Base-by-base conservation (phyloP, 1,140 invertebrate genomes). In the Psix sp. region DNA sequence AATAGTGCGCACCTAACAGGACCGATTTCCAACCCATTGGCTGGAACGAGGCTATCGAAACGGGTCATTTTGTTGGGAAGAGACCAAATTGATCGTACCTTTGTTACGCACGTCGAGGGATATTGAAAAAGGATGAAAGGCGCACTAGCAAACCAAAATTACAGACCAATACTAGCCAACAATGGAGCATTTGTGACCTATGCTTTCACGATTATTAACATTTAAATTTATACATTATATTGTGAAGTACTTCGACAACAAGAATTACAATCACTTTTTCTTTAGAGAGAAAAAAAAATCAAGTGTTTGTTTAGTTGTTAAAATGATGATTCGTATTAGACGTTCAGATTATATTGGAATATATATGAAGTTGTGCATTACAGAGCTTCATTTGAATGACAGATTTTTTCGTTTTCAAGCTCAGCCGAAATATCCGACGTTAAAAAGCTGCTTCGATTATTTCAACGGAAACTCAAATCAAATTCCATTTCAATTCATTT, bases 11-110 rank as follows among this genome's bases (percentile, higher is more conserved):
- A 49, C 35, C 18, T 39, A 56, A 51, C 35, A 40, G 54, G 54
- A 13, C 40, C 62, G 54, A 66, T 67, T 66, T 66, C 54, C 70
- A 40, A 67, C 20, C 57, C 56, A 74, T 67, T 67, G 71, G 35
- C 43, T 43, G 33, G 13, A 62, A 70, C 45, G 59, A 48, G 59
- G 72, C 57, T 68, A 65, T 74, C 46, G 52, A 68, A 68, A 74
- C 57, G 63, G 59, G 65, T 59, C 65, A 74, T 74, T 68, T 74
- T 65, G 51, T 59, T 57, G 45, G 57, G 52, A 67, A 63, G 62
- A 68, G 71, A 49, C 38, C 56, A 63, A 67, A 68, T 74, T 68
- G 57, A 74, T 74, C 63, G 63, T 38, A 67, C 49, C 57, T 74
- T 74, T 74, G 72, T 74, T 65, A 63, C 63, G 63, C 39, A 63